These are phyloP conservation scores for Astyanax mexicanus DNA, from an alignment of 2,797 vertebrate species.

Conservation along the genomic window DNA sequence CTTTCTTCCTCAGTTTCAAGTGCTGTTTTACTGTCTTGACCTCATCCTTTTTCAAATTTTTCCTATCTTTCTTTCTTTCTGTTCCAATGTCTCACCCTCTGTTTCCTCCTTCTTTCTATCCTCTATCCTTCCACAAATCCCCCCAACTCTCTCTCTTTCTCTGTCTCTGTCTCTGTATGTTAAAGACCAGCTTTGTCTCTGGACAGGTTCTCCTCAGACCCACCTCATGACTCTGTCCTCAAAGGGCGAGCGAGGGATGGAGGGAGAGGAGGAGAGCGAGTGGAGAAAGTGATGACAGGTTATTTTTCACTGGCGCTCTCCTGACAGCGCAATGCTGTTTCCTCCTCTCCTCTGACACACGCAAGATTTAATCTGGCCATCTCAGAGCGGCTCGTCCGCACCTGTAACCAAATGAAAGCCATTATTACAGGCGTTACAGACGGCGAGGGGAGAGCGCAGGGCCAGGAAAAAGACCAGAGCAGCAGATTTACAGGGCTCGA, in stretches of 20 bases:
- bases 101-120: neutral
- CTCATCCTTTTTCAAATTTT: too few relatives aligned
- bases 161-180: slow-evolving; percentile 17
- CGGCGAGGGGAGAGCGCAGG: slow-evolving; percentile 43
- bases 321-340: slow-evolving; percentile 78
- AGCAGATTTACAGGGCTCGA: slow-evolving; percentile 50
- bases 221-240: slow-evolving; percentile 43
- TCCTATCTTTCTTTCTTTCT: neutral
- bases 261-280: slow-evolving; percentile 35
- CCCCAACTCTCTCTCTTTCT: slow-evolving; percentile 23
- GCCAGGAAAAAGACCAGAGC: slow-evolving; percentile 46
- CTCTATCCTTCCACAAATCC: slow-evolving; percentile 45
- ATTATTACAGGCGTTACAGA: slow-evolving; percentile 71
- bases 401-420: slow-evolving; percentile 81
- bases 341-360: slow-evolving; percentile 75
- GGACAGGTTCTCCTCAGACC: slow-evolving; percentile 47
- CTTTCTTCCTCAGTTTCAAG: neutral
- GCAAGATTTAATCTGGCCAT: slow-evolving; percentile 79
- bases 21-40: neutral
- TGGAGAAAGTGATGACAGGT: slow-evolving; percentile 80
- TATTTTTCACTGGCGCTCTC: slow-evolving; percentile 84
- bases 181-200: slow-evolving; percentile 46
- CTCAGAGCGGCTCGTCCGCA: slow-evolving; percentile 75
- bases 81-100: too few relatives aligned
- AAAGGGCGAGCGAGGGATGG: slow-evolving; percentile 12